Evolutionary conservation across 2,797 vertebrate species (phyloP).

Genomic region (Dendrocincla fuliginosa): DNA sequence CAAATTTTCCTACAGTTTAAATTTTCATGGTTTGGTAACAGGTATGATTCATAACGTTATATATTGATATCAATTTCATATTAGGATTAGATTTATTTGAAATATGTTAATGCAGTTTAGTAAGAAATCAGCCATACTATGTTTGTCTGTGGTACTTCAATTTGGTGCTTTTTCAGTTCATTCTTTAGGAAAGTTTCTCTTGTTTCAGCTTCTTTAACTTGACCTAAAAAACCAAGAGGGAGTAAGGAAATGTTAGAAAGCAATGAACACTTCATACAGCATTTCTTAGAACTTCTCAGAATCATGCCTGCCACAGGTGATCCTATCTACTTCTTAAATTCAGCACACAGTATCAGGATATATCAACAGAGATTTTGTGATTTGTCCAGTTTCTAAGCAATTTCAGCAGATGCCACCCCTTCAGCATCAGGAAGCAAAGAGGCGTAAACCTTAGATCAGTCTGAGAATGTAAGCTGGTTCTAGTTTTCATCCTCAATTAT

Average conservation of each 20-base stretch:
- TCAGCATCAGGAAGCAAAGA: background rate
- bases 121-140: constrained; percentile 72
- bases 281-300: background rate
- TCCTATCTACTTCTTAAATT: background rate
- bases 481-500: background rate
- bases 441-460: background rate
- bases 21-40: background rate
- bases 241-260: background rate
- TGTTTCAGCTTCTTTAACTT: constrained; percentile 63
- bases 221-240: constrained; percentile 67
- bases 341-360: background rate
- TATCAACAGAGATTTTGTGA: background rate
- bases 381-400: background rate
- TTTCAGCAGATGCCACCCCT: background rate
- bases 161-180: constrained; percentile 69
- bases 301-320: background rate
- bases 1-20: background rate
- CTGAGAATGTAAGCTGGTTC: background rate
- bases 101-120: background rate
- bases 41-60: background rate
- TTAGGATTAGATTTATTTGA: background rate
- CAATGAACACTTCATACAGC: background rate
- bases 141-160: constrained; percentile 64
- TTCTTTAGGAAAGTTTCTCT: constrained; percentile 74
- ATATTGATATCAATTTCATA: background rate